phyloP scores from a whole-genome alignment of 2,797 vertebrate genomes.

The Galaxias olidus region DNA sequence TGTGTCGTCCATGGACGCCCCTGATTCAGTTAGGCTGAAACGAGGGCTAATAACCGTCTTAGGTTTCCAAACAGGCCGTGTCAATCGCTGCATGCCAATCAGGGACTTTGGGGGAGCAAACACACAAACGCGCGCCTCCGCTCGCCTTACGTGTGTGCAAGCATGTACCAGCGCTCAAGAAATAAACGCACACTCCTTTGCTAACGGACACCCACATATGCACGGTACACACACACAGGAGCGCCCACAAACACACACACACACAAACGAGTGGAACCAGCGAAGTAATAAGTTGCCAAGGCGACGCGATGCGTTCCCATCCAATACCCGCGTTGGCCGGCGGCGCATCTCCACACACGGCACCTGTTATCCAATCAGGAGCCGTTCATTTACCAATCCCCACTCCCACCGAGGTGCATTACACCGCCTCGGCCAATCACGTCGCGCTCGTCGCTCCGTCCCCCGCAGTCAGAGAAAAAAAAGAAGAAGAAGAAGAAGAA shows the following conservation, averaged over 20 bases:
- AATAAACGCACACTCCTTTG: neutral
- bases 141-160: too few relatives aligned
- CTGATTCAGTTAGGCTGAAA: slow-evolving; percentile 54
- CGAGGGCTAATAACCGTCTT: slow-evolving; percentile 44
- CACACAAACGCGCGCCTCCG: neutral
- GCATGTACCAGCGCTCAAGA: too few relatives aligned
- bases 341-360: neutral
- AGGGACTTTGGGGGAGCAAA: slow-evolving; percentile 24
- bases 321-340: neutral
- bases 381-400: slow-evolving; percentile 1
- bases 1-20: slow-evolving; percentile 25
- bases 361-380: neutral
- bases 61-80: slow-evolving; percentile 29
- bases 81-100: slow-evolving; percentile 32
- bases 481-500: too few relatives aligned
- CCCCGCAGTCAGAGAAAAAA: neutral
- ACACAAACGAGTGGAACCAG: neutral
- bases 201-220: neutral
- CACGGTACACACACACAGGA: neutral
- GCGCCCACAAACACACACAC: neutral
- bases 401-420: slow-evolving; percentile 3
- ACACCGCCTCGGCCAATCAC: slow-evolving; percentile 6
- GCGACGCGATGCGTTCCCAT: slow-evolving; percentile 6
- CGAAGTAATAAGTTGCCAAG: slow-evolving; percentile 1
- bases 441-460: neutral